Percentiles rank a stretch among this genome's conserved stretches.
phyloP scores from a whole-genome alignment of 2,113 vertebrate genomes.

The Myotis lucifugus region DNA sequence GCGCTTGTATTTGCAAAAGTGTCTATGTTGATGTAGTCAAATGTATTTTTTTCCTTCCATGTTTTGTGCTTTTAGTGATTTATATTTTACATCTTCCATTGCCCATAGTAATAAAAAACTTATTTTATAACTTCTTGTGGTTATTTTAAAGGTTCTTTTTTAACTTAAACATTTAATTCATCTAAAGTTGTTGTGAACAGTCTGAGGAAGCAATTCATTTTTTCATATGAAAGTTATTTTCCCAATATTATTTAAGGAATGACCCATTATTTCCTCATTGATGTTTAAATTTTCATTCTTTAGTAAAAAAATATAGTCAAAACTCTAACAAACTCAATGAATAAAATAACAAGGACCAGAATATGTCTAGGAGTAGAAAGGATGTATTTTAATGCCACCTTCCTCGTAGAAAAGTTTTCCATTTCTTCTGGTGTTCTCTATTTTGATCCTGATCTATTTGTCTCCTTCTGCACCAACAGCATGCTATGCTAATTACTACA shows the following conservation, averaged over 20 bases:
- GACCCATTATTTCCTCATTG: not conserved
- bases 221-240: conserved; percentile 46
- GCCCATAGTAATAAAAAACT: not conserved
- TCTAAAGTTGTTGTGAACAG: not conserved
- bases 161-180: conserved; percentile 16
- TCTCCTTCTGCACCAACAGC: not conserved
- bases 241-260: not conserved
- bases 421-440: conserved; percentile 1
- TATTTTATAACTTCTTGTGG: not conserved
- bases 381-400: not conserved
- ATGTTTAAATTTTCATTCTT: not conserved
- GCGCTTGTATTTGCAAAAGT: conserved; percentile 26
- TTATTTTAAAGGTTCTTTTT: conserved; percentile 38
- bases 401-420: not conserved
- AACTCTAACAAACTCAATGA: not conserved
- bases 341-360: not conserved
- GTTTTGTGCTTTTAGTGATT: not conserved
- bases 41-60: not conserved
- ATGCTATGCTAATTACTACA: conserved; percentile 4
- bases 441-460: not conserved
- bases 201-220: not conserved
- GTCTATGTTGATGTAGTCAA: not conserved
- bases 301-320: not conserved
- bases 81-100: conserved; percentile 9
- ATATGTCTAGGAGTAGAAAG: not conserved